phyloP scores from a whole-genome alignment of 2,113 vertebrate genomes.

The Leucopsar rothschildi region DNA sequence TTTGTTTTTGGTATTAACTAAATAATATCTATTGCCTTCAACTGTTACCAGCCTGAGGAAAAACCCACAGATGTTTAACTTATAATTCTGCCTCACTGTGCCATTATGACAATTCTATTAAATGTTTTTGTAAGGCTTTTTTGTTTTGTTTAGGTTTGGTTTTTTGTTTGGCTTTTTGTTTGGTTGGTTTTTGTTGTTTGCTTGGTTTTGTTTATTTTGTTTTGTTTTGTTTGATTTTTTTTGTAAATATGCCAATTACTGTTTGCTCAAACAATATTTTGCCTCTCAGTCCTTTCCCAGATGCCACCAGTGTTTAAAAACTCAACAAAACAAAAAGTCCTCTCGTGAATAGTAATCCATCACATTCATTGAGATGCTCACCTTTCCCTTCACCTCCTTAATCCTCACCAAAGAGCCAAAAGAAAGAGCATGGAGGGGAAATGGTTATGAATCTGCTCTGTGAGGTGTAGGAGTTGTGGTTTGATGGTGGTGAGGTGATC shows the following conservation, averaged over 20 bases:
- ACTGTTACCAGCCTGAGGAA: background rate
- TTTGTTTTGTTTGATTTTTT: background rate
- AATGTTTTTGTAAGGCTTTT: background rate
- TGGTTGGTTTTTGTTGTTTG: background rate
- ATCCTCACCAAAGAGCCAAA: background rate
- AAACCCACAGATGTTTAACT: background rate
- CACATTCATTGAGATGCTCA: background rate
- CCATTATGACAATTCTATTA: background rate
- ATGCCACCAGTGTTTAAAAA: background rate
- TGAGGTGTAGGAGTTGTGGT: background rate
- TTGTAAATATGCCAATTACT: background rate
- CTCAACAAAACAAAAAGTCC: background rate
- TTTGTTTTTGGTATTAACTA: background rate
- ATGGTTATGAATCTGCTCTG: background rate
- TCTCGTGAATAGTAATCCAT: background rate
- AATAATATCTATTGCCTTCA: background rate
- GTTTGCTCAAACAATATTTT: background rate
- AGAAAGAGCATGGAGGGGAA: background rate
- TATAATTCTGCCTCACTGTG: background rate
- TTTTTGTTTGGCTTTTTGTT: background rate
- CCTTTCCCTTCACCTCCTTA: background rate
- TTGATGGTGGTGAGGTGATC: background rate
- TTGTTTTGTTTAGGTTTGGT: background rate
- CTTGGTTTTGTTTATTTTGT: background rate
- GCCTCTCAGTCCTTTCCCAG: background rate